Evolutionary conservation across 2,797 vertebrate species (phyloP), one percentile per base, ranked within the genome.

Genomic region (Balearica regulorum): DNA sequence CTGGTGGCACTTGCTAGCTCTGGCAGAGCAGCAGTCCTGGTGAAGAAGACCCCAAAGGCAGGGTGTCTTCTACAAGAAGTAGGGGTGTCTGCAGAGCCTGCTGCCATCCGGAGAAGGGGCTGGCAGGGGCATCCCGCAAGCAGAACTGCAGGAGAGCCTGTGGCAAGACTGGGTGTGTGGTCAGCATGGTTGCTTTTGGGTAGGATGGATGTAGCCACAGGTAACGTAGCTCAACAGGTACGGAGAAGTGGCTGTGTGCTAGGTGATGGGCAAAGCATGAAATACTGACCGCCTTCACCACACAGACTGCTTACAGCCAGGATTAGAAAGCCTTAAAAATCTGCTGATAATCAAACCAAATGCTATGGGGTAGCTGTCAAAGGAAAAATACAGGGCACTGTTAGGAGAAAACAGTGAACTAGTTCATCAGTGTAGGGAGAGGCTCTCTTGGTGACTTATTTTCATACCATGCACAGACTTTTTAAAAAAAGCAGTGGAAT

Each of bases 401-500:
- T 43, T 64, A 80, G 35, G 26, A 85, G 33, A 77, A 95, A 83
- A 46, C 13, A 68, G 16, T 28, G 31, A 75, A 88, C 83, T 25
- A 16, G 64, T 61, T 92, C 55, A 58, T 68, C 35, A 35, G 29
- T 21, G n/a, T 22, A 58, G 19, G 44, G 19, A 55, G 24, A 82
- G 13, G 77, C 3, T 88, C 72, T 88, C 33, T 19, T 21, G 41
- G 33, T 68, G 60, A 80, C 46, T 93, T 90, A 65, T 91, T 95
- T 93, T 85, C 75, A 89, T 61, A 68, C 9, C 49, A 35, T 41
- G 31, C 80, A 69, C 35, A 65, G 72, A 61, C 48, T 83, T 93
- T 93, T 35, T 13, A 60, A 26, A 88, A 96, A 94, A 92, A 70
- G 8, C 75, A 57, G 65, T 62, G 79, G 75, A 92, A 89, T 90